A percentile compares a stretch with the other conserved stretches of the same genome.
These are phyloP conservation scores for Neostethus bicornis DNA, from an alignment of 2,797 vertebrate genomes.

Conservation along the genomic window DNA sequence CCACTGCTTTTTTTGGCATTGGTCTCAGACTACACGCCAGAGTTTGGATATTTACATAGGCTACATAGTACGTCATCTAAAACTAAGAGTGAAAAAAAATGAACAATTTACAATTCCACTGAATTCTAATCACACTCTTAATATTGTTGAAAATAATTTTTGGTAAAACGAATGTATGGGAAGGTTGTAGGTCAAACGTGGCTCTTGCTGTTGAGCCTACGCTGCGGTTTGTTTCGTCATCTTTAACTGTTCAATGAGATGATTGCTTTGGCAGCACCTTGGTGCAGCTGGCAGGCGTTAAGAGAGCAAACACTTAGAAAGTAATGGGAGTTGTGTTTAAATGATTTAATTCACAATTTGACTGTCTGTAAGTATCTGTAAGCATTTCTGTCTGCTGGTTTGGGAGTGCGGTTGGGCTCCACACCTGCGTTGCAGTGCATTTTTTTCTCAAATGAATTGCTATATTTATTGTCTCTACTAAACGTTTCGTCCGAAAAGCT, in stretches of 20 bases:
- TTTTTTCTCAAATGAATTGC: not conserved
- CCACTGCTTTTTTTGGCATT: conserved; percentile 50
- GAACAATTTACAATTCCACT: conserved; percentile 24
- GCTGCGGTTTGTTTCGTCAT: conserved; percentile 37
- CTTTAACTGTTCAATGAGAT: conserved; percentile 15
- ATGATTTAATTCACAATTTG: conserved; percentile 40
- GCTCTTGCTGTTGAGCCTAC: conserved; percentile 14
- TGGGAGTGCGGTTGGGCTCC: conserved; percentile 8
- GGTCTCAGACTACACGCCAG: conserved; percentile 27
- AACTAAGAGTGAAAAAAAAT: conserved; percentile 17
- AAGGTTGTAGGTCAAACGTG: conserved; percentile 19
- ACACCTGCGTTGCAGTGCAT: conserved; percentile 10
- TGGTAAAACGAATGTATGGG: conserved; percentile 8
- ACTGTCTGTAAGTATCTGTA: conserved; percentile 40
- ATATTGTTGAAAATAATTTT: conserved; percentile 22
- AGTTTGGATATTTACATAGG: conserved; percentile 33
- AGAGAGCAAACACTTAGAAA: conserved; percentile 25
- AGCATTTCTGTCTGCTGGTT: conserved; percentile 23
- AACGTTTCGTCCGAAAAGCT: not conserved
- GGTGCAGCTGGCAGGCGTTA: conserved; percentile 37
- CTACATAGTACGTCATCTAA: conserved; percentile 11
- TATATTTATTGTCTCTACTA: conserved; percentile 5
- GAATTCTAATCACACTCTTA: conserved; percentile 24
- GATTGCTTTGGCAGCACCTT: conserved; percentile 40
- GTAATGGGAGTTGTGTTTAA: conserved; percentile 43